Evolutionary conservation across 2,888 invertebrate genomes (phyloP).

Genomic region (Protonemura montana): DNA sequence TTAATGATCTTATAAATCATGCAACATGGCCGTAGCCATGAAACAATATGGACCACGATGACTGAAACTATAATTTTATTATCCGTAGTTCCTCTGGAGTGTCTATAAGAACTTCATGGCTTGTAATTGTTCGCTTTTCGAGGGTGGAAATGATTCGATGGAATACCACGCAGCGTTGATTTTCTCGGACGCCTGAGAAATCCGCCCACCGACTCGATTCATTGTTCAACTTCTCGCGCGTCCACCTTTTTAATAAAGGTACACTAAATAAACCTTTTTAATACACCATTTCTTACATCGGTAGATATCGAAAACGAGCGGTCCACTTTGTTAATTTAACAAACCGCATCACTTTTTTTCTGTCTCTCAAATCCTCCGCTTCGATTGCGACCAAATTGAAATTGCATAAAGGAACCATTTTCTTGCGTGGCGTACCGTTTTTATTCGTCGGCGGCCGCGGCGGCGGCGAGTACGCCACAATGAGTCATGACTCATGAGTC

Average conservation of each 20-base stretch:
- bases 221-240: background rate
- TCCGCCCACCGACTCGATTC: background rate
- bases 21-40: background rate
- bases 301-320: constrained; percentile 3
- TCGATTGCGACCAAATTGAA: background rate
- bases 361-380: background rate
- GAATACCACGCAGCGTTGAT: background rate
- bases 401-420: background rate
- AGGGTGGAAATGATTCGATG: background rate
- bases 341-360: constrained; percentile 14
- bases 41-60: background rate
- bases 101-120: background rate
- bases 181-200: background rate
- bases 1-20: background rate
- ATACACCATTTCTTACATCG: background rate
- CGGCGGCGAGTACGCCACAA: background rate
- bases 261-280: background rate
- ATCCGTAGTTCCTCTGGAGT: constrained; percentile 8
- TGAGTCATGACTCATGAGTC: background rate
- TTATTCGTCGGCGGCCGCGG: background rate
- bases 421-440: constrained; percentile 5
- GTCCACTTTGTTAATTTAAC: constrained; percentile 23
- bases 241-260: constrained; percentile 26
- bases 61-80: background rate
- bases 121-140: background rate